phyloP scores from a whole-genome alignment of 2,888 invertebrate species.

The Hipparchia sbordonii region DNA sequence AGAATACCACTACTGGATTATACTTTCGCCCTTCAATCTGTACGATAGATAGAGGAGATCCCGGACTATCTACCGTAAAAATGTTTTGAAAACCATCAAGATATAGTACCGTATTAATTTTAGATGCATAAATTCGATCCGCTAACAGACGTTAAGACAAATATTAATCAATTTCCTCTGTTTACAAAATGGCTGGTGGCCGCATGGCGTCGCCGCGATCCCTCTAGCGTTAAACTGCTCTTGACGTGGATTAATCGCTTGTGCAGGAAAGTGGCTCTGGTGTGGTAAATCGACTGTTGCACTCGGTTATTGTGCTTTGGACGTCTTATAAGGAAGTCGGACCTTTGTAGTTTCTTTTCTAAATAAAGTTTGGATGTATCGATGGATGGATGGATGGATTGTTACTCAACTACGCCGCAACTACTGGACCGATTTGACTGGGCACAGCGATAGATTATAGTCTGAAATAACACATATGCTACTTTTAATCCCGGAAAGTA shows the following conservation, averaged over 20 bases:
- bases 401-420: too few species aligned
- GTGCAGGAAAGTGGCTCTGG: conserved; percentile 33
- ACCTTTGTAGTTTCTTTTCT: background rate
- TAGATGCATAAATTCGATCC: conserved; percentile 8
- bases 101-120: background rate
- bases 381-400: too few species aligned
- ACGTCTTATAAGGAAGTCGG: conserved; percentile 17
- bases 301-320: conserved; percentile 31
- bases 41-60: too few species aligned
- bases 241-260: conserved; percentile 35
- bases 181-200: conserved; percentile 25
- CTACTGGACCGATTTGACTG: too few species aligned
- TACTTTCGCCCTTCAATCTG: too few species aligned
- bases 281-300: conserved; percentile 35
- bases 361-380: background rate
- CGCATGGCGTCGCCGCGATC: conserved; percentile 26
- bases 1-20: too few species aligned
- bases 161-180: conserved; percentile 24
- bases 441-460: too few species aligned
- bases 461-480: too few species aligned
- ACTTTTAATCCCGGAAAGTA: too few species aligned
- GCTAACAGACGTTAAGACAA: conserved; percentile 14
- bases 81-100: background rate
- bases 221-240: conserved; percentile 37
- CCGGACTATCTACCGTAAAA: background rate